These are phyloP conservation scores for Catocala fraxini DNA, from an alignment of 2,888 invertebrate genomes.

Conservation along the genomic window DNA sequence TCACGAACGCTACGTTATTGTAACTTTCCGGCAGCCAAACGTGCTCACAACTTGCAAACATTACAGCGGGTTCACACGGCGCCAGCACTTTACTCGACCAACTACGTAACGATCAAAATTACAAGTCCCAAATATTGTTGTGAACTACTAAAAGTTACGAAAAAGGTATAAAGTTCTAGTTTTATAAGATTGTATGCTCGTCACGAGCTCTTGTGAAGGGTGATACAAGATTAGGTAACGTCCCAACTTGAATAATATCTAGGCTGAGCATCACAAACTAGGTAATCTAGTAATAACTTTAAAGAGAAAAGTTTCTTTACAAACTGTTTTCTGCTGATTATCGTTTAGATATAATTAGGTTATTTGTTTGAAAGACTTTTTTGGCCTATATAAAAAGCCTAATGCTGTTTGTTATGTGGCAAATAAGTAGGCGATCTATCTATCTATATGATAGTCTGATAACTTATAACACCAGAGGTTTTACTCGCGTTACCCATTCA, in stretches of 20 bases:
- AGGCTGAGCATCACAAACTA: neutral
- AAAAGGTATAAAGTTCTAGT: slow-evolving; percentile 24
- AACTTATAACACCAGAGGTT: too few relatives aligned
- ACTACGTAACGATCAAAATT: slow-evolving; percentile 27
- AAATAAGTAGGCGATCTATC: too few relatives aligned
- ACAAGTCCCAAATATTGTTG: slow-evolving; percentile 31
- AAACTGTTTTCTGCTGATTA: too few relatives aligned
- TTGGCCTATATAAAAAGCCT: too few relatives aligned
- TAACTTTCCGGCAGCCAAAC: slow-evolving; percentile 31
- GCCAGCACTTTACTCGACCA: slow-evolving; percentile 19
- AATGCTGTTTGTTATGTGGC: too few relatives aligned
- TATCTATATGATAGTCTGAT: too few relatives aligned
- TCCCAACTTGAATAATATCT: slow-evolving; percentile 1
- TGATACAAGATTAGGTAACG: slow-evolving; percentile 1
- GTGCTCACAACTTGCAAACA: slow-evolving; percentile 31
- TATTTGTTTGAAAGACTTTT: neutral
- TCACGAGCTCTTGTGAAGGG: slow-evolving; percentile 9
- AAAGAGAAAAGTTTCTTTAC: neutral
- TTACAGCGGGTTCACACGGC: slow-evolving; percentile 31
- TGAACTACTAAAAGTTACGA: slow-evolving; percentile 26
- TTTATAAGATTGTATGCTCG: slow-evolving; percentile 14
- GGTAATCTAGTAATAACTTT: slow-evolving; percentile 3
- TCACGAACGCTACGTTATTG: slow-evolving; percentile 33
- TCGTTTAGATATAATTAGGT: neutral
- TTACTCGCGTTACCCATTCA: too few relatives aligned